These are phyloP conservation scores for Sesamia inferens DNA, from an alignment of 2,888 invertebrate genomes.

Conservation along the genomic window DNA sequence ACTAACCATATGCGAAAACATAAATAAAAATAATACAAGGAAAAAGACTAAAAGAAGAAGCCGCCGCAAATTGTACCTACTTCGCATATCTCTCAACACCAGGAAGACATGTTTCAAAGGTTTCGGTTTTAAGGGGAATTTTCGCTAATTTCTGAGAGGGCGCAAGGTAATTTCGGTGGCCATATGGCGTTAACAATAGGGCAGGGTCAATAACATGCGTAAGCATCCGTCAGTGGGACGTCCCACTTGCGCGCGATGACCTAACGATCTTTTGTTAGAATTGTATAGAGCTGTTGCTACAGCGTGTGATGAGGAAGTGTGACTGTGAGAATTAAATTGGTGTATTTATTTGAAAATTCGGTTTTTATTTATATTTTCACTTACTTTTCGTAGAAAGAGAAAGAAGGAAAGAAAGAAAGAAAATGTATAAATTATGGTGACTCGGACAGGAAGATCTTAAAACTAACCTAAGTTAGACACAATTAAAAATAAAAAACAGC, in stretches of 20 bases:
- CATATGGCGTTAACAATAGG: constrained; percentile 88
- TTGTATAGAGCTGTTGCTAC: constrained; percentile 75
- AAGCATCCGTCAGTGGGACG: constrained; percentile 84
- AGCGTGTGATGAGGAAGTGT: constrained; percentile 23
- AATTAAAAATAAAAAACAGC: too few relatives aligned
- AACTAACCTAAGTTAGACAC: too few relatives aligned
- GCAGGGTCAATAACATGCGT: constrained; percentile 88
- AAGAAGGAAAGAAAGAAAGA: too few relatives aligned
- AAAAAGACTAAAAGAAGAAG: constrained; percentile 56
- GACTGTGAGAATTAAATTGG: not conserved
- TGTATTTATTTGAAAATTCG: not conserved
- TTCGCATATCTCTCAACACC: constrained; percentile 63
- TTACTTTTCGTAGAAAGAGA: too few relatives aligned
- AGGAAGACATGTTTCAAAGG: constrained; percentile 57
- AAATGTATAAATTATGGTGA: too few relatives aligned
- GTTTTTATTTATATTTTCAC: not conserved
- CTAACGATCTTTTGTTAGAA: constrained; percentile 70
- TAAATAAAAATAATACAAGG: constrained; percentile 42
- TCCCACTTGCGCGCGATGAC: constrained; percentile 83
- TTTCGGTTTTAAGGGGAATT: constrained; percentile 63
- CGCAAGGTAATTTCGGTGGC: constrained; percentile 79
- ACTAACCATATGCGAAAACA: constrained; percentile 31
- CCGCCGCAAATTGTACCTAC: constrained; percentile 62
- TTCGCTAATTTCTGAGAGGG: constrained; percentile 77
- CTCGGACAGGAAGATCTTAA: too few relatives aligned